Evolutionary conservation across 1,140 invertebrate genomes (phyloP).

Genomic region (Odontomachus brunneus): DNA sequence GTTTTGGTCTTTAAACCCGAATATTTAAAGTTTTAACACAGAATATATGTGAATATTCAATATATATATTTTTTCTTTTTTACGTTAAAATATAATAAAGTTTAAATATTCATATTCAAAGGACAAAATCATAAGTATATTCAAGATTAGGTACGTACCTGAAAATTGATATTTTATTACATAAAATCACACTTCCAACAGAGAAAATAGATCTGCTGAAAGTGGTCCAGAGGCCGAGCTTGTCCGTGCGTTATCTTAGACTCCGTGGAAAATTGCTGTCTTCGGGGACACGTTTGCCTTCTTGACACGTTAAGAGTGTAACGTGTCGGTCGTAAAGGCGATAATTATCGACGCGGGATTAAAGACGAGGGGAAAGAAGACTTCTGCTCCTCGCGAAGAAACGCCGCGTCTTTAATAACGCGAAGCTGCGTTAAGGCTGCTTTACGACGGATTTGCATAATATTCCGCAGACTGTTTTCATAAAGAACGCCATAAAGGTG

Average conservation of each 20-base stretch:
- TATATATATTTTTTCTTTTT: too few species aligned
- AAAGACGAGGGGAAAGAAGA: neutral
- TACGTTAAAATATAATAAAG: too few species aligned
- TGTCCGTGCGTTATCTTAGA: slow-evolving; percentile 33
- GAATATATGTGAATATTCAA: too few species aligned
- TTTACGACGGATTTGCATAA: slow-evolving; percentile 47
- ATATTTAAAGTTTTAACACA: too few species aligned
- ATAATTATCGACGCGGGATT: slow-evolving; percentile 19
- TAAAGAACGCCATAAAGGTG: slow-evolving; percentile 23
- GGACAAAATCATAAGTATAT: too few species aligned
- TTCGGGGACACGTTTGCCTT: neutral
- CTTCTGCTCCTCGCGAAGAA: neutral
- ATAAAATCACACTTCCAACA: too few species aligned
- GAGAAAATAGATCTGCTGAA: too few species aligned
- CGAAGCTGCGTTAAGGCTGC: neutral
- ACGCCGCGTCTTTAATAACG: slow-evolving; percentile 21
- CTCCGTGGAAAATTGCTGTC: neutral
- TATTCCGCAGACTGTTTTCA: slow-evolving; percentile 8
- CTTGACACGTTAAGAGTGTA: slow-evolving; percentile 12
- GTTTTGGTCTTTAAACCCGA: too few species aligned
- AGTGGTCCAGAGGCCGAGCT: neutral
- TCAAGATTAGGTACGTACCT: too few species aligned
- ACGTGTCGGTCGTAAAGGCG: neutral
- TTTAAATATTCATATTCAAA: too few species aligned
- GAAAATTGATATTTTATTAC: too few species aligned